Base-by-base conservation (phyloP, 2,888 invertebrate genomes). In the Drosophila austrosaltans region DNA sequence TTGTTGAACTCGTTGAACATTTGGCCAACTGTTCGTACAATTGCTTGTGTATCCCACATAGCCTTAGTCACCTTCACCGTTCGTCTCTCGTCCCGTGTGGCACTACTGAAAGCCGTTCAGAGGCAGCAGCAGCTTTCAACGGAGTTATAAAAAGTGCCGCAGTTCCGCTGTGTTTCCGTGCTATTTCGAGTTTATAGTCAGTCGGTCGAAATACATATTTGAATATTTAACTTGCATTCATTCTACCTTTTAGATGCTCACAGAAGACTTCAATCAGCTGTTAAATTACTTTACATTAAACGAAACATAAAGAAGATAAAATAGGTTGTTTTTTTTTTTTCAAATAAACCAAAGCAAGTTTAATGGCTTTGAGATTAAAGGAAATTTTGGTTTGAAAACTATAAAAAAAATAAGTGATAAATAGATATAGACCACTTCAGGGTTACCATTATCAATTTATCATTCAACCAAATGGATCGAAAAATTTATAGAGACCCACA, bases 1-100 rank as follows among this genome's bases (percentile, higher is more conserved):
- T 76, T 70, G 75, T 69, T 48, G 48, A 80, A 78, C 88, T 82
- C 82, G 82, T 82, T 87, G 76, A 82, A 88, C 82, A 85, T 85
- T 85, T 71, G 70, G 66, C 80, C 74, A 83, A 78, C 88, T 72
- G 82, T 86, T 85, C 73, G 69, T 79, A 69, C 87, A 84, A 87
- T 79, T 82, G 81, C 66, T 48, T 48, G 48, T 48, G 48, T 10
- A 48, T 48, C 48, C 48, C 32, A 25, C 22, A 3, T 25, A 39
- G 2, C 36, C 32, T 2, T 36, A 36, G 8, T 20, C 44, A 62
- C 16, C 16, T 12, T 25, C 16, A 16, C 16, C 16, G 16, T 22
- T 28, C n/a, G 16, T 16, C 36, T 8, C 28, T 54, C 39, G 16
- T 63, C n/a, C 48, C 22, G 48, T 25, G 39, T 63, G 42, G 8